These are phyloP conservation scores for Chlorodrepanis virens DNA, from an alignment of 2,113 vertebrate genomes.

Conservation along the genomic window DNA sequence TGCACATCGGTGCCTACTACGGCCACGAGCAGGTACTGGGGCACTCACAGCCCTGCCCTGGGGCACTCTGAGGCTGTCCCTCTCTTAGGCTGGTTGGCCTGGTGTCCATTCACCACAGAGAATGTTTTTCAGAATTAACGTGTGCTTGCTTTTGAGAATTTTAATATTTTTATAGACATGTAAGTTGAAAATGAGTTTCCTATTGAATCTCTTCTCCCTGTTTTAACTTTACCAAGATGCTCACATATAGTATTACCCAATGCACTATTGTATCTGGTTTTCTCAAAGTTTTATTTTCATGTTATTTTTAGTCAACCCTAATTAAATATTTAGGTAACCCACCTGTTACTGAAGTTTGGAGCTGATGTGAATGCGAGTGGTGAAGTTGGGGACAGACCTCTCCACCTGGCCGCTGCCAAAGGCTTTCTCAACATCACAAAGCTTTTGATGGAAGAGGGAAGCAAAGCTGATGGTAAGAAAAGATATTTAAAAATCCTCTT, in stretches of 20 bases:
- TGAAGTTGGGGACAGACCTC: slow-evolving; percentile 91
- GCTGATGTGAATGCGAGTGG: slow-evolving; percentile 89
- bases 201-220: not conserved
- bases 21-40: slow-evolving; percentile 82
- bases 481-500: not conserved
- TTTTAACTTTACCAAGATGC: not conserved
- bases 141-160: not conserved
- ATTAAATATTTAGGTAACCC: slow-evolving; percentile 77
- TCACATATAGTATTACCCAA: accelerated
- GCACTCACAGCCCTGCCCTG: not conserved
- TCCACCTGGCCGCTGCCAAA: slow-evolving; percentile 91
- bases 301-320: not conserved
- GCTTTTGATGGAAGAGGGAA: slow-evolving; percentile 85
- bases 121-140: not conserved
- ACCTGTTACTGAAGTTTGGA: slow-evolving; percentile 87
- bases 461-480: slow-evolving; percentile 84
- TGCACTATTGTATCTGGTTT: not conserved
- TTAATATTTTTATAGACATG: not conserved
- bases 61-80: not conserved
- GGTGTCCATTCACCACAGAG: not conserved
- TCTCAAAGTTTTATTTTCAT: not conserved
- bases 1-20: slow-evolving; percentile 87
- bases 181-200: not conserved
- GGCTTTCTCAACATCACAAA: slow-evolving; percentile 85
- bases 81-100: not conserved